These are phyloP conservation scores for Lagopus muta DNA, from an alignment of 2,113 vertebrate species.

Conservation along the genomic window DNA sequence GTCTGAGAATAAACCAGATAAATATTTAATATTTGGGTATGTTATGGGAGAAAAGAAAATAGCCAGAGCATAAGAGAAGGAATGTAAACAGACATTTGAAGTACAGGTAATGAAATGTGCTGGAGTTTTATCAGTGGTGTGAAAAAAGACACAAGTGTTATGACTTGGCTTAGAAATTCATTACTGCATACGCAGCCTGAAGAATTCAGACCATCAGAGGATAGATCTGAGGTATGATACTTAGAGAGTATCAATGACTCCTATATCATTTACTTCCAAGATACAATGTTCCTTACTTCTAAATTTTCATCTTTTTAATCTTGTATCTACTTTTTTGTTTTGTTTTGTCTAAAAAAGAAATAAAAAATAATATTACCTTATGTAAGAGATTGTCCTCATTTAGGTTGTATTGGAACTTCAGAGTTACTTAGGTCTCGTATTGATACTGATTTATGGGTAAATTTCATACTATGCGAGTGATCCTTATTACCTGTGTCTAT, in stretches of 20 bases:
- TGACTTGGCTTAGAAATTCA: neutral
- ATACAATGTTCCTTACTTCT: neutral
- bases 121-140: neutral
- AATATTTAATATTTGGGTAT: neutral
- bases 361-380: neutral
- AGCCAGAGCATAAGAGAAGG: neutral
- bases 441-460: neutral
- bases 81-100: neutral
- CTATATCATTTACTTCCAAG: neutral
- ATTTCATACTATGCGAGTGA: neutral
- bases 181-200: neutral
- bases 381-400: neutral
- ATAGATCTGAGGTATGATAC: neutral
- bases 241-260: neutral
- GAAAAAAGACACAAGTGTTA: neutral
- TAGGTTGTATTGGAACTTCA: neutral
- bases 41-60: neutral
- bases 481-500: neutral
- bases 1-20: neutral
- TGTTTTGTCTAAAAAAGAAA: neutral
- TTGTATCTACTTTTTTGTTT: neutral
- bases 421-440: neutral
- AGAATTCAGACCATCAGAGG: neutral
- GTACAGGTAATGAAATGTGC: neutral
- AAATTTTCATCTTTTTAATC: neutral